A percentile compares a stretch with the other conserved stretches of the same genome.
Evolutionary conservation across 1,140 invertebrate genomes (phyloP).

Genomic region (Bombus pascuorum): DNA sequence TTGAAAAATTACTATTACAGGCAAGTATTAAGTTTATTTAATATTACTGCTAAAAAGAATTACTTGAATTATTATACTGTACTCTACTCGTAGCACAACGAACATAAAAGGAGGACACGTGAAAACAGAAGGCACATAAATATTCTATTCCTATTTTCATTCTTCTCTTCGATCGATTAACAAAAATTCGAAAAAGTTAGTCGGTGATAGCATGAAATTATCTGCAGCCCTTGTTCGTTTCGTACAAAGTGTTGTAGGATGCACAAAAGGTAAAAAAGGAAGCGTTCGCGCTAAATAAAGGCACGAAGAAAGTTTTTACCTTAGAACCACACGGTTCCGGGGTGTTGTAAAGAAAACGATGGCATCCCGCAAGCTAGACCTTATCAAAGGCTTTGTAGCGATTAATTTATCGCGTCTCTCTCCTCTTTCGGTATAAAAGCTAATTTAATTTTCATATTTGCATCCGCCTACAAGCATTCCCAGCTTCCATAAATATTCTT

Average conservation of each 20-base stretch:
- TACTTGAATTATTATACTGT: no score
- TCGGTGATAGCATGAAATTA: background rate
- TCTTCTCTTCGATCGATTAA: background rate
- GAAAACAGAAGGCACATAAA: no score
- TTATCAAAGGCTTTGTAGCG: conserved; percentile 50
- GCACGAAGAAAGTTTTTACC: conserved; percentile 12
- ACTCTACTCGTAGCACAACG: no score
- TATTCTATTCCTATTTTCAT: background rate
- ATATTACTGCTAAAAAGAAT: no score
- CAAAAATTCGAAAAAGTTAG: background rate
- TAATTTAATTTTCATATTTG: conserved; percentile 68
- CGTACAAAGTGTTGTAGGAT: background rate
- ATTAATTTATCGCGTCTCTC: conserved; percentile 61
- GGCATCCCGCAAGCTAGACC: background rate
- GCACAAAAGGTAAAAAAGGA: background rate
- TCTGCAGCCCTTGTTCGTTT: background rate
- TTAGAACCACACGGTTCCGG: background rate
- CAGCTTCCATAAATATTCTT: background rate
- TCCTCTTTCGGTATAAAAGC: conserved; percentile 26
- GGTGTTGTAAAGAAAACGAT: conserved; percentile 15
- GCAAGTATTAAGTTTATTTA: no score
- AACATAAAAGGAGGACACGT: no score
- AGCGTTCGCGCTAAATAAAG: background rate
- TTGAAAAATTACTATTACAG: no score
- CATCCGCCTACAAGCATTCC: background rate